These are phyloP conservation scores for Diplosoma virens DNA, from an alignment of 23 tunicate species.

Conservation along the genomic window DNA sequence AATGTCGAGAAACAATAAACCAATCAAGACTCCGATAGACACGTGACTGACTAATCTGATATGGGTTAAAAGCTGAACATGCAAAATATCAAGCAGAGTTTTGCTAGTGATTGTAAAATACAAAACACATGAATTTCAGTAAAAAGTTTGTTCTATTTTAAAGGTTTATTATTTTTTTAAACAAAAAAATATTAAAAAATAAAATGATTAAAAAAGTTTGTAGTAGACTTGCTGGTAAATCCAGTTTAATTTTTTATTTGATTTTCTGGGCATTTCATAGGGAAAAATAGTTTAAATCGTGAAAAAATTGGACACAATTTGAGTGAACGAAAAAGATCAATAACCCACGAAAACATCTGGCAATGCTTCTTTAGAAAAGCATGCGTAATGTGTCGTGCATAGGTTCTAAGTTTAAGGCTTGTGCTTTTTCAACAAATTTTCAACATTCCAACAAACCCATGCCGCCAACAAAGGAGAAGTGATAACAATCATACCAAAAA, in stretches of 20 bases:
- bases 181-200: too few relatives aligned
- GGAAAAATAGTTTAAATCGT: neutral
- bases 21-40: conserved; percentile 76
- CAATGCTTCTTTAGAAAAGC: too few relatives aligned
- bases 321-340: neutral
- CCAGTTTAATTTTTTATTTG: neutral
- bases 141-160: neutral
- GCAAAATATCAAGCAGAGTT: neutral
- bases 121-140: neutral
- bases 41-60: conserved; percentile 85
- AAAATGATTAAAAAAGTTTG: too few relatives aligned
- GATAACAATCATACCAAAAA: too few relatives aligned
- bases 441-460: too few relatives aligned
- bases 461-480: too few relatives aligned
- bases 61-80: conserved; percentile 75
- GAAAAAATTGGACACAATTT: neutral
- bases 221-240: too few relatives aligned
- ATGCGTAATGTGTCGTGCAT: too few relatives aligned
- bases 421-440: too few relatives aligned
- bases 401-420: too few relatives aligned
- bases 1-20: conserved; percentile 73
- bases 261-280: neutral
- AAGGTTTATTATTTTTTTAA: neutral
- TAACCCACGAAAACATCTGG: neutral
- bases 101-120: neutral